Evolutionary conservation across 2,888 invertebrate genomes (phyloP), one percentile per base, ranked within the genome.

Genomic region (Serripes groenlandicus): DNA sequence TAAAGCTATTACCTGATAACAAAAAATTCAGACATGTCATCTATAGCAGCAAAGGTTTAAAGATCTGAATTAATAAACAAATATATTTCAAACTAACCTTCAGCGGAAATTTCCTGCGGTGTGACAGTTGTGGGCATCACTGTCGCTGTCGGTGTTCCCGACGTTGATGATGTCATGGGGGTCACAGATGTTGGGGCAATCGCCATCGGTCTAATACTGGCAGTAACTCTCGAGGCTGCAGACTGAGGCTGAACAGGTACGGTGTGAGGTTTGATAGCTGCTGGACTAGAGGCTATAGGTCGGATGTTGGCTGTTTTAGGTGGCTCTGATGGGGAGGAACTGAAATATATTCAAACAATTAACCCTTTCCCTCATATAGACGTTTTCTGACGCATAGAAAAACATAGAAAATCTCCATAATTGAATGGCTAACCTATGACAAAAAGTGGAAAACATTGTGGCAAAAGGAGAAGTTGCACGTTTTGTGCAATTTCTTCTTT

Each of bases 141-240:
- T n/a, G 94, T 93, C 5, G 93, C 93, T 73, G 94, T 94, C 3
- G 93, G 94, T 30, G 91, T 90, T 30, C 89, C 89, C 68, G 82
- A 74, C n/a, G n/a, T n/a, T n/a, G n/a, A n/a, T 18, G 90, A 70
- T 28, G 91, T 73, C n/a, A 90, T 76, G 0, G 92, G 88, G 4
- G 88, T 74, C 28, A 87, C 74, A 54, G 89, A 86, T 26, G 90
- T 87, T 34, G 93, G 87, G 71, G 96, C 96, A 73, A 97, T 96
- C 1, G 97, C 97, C 96, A 98, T 98, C 0, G 98, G 98, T 49
- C 98, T 96, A 91, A 99, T 98, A 90, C 98, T 98, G 28, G 98
- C 99, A 84, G 98, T 96, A 0, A 97, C 98, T 0, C 98, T 97
- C 93, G 94, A 97, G 83, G 92, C 92, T 18, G 92, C 92, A 18